A percentile compares a stretch with the other conserved stretches of the same genome.
Conservation (phyloP, 2,797 vertebrate genomes). For the Gadopsis bispinosus region DNA sequence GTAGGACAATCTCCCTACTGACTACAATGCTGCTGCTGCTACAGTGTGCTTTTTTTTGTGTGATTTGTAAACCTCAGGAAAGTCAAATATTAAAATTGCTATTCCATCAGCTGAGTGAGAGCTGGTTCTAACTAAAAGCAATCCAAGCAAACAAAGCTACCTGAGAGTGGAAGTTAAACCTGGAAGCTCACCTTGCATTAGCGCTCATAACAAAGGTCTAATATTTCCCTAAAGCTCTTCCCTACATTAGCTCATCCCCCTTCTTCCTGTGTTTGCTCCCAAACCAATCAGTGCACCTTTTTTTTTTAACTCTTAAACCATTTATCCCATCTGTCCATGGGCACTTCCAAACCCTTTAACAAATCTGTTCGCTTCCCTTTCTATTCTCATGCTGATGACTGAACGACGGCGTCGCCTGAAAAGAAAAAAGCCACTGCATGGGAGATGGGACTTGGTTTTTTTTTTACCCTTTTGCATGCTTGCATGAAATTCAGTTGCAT, state of each 20-base stretch:
- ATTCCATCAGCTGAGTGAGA: constrained; percentile 36
- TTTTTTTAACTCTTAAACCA: constrained; percentile 28
- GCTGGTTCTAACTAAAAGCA: constrained; percentile 29
- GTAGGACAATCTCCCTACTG: constrained; percentile 9
- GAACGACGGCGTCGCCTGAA: background rate
- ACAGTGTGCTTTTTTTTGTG: constrained; percentile 29
- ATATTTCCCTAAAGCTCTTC: constrained; percentile 29
- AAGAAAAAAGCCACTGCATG: background rate
- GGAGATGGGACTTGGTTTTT: background rate
- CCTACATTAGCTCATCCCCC: constrained; percentile 1
- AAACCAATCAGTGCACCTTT: constrained; percentile 11
- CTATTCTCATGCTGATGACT: constrained; percentile 17
- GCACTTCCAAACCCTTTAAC: constrained; percentile 25
- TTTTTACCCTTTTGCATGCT: background rate
- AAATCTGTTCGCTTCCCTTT: constrained; percentile 21
- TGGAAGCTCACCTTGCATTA: constrained; percentile 31
- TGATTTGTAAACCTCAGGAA: constrained; percentile 58
- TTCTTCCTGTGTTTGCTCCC: constrained; percentile 42
- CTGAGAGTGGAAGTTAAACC: constrained; percentile 43
- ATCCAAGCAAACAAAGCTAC: constrained; percentile 40
- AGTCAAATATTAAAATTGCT: constrained; percentile 62
- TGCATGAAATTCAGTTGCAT: background rate
- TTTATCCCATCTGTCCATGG: constrained; percentile 23
- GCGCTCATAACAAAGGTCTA: constrained; percentile 26
- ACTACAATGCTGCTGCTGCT: constrained; percentile 32